Conservation (phyloP, 2,888 invertebrate genomes). For the Monochamus alternatus region DNA sequence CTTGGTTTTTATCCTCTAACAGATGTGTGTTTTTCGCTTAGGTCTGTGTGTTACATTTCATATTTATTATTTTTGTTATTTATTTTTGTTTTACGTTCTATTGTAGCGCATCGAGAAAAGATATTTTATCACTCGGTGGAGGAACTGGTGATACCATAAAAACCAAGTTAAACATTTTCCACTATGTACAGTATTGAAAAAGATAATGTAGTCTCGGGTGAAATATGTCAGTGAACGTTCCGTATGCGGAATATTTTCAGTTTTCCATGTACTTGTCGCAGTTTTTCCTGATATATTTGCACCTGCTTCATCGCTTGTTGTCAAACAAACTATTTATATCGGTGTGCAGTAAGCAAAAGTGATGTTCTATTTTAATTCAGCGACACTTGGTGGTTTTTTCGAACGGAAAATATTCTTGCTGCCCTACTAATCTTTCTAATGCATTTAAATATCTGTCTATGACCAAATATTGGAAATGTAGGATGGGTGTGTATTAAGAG, state of each 20-base stretch:
- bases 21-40: conserved; percentile 33
- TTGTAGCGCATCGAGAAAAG: conserved; percentile 60
- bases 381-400: no score
- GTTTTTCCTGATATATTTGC: neutral
- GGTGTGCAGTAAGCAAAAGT: neutral
- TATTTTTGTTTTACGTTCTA: conserved; percentile 46
- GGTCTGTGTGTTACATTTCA: conserved; percentile 23
- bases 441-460: neutral
- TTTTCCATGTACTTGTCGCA: neutral
- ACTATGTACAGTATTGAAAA: conserved; percentile 36
- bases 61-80: conserved; percentile 32
- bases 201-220: neutral
- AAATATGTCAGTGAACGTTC: conserved; percentile 1
- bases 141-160: conserved; percentile 56
- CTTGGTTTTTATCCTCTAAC: conserved; percentile 54
- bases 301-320: neutral
- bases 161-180: conserved; percentile 52
- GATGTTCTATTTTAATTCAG: no score
- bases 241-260: neutral
- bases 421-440: neutral
- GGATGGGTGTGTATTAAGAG: neutral
- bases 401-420: no score
- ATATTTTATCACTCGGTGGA: conserved; percentile 59
- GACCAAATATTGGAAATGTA: neutral
- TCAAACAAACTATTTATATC: neutral